phyloP scores from a whole-genome alignment of 2,888 invertebrate species.

The Zele albiditarsus region DNA sequence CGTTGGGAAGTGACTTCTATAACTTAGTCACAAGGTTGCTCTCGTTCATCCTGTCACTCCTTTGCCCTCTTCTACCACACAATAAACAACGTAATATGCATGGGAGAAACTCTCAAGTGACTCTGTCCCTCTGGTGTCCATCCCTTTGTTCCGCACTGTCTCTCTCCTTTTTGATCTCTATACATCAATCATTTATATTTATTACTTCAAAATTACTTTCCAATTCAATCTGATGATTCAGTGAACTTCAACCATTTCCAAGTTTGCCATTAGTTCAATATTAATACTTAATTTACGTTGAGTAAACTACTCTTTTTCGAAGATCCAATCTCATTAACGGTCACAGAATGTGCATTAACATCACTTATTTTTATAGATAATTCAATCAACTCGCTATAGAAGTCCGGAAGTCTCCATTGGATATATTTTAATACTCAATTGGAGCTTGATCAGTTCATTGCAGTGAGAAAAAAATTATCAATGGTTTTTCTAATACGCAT shows the following conservation, averaged over 20 bases:
- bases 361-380: too few relatives aligned
- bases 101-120: constrained; percentile 17
- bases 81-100: constrained; percentile 28
- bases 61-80: constrained; percentile 10
- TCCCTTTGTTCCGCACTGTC: background rate
- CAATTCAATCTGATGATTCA: constrained; percentile 7
- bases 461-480: too few relatives aligned
- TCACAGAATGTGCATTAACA: too few relatives aligned
- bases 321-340: too few relatives aligned
- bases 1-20: constrained; percentile 28
- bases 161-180: background rate
- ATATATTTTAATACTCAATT: too few relatives aligned
- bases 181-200: constrained; percentile 16
- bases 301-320: too few relatives aligned
- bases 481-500: too few relatives aligned
- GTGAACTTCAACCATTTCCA: background rate
- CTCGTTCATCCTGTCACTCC: constrained; percentile 1
- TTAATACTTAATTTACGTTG: too few relatives aligned
- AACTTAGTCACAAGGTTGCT: constrained; percentile 3
- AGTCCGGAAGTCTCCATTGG: too few relatives aligned
- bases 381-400: too few relatives aligned
- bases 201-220: background rate
- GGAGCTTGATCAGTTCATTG: too few relatives aligned
- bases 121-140: background rate
- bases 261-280: background rate